phyloP scores from a whole-genome alignment of 2,797 vertebrate species.

The Gambelia wislizenii region DNA sequence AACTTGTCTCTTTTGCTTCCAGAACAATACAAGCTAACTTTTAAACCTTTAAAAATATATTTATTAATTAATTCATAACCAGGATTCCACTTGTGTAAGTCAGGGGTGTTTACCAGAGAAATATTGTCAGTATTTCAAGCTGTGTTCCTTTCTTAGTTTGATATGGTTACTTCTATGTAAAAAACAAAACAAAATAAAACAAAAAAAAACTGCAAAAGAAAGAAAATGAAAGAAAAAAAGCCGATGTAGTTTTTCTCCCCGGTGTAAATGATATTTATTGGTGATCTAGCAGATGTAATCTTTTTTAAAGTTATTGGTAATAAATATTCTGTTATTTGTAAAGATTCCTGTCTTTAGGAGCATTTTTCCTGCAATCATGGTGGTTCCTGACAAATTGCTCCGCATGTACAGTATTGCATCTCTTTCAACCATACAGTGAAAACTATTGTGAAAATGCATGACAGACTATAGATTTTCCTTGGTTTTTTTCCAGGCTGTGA shows the following conservation, averaged over 20 bases:
- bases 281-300: slow-evolving; percentile 83
- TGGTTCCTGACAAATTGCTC: background rate
- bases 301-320: slow-evolving; percentile 86
- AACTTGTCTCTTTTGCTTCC: slow-evolving; percentile 74
- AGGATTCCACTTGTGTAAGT: slow-evolving; percentile 79
- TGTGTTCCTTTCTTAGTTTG: slow-evolving; percentile 81
- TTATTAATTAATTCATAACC: slow-evolving; percentile 77
- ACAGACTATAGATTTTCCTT: too few species aligned
- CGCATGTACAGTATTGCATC: background rate
- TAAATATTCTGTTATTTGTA: slow-evolving; percentile 86
- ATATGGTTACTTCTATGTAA: slow-evolving; percentile 80
- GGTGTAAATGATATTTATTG: slow-evolving; percentile 81
- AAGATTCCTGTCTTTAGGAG: slow-evolving; percentile 78
- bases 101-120: slow-evolving; percentile 76
- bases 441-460: background rate
- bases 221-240: slow-evolving; percentile 59
- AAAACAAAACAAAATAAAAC: slow-evolving; percentile 49
- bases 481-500: too few species aligned
- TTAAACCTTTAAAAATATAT: slow-evolving; percentile 74
- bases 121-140: slow-evolving; percentile 82
- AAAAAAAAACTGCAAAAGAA: slow-evolving; percentile 67
- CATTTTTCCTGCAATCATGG: slow-evolving; percentile 62
- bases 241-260: slow-evolving; percentile 78
- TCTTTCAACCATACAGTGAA: background rate
- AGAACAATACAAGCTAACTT: slow-evolving; percentile 70